A percentile compares a stretch with the other conserved stretches of the same genome.
Conservation (phyloP, 1,140 invertebrate genomes). For the Oedothorax gibbosus region DNA sequence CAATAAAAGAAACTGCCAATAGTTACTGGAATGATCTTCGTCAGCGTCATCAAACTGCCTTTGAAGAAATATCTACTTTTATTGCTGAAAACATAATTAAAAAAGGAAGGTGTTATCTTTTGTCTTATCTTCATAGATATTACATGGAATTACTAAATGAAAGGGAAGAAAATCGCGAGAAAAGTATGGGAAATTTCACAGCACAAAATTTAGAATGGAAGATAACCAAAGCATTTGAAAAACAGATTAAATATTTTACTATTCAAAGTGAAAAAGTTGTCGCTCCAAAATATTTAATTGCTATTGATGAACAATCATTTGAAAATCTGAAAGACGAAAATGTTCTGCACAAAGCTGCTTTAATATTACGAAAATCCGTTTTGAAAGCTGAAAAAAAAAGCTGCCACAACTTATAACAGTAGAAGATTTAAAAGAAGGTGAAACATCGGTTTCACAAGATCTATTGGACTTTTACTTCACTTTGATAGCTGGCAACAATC, state of each 20-base stretch:
- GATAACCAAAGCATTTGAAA: conserved; percentile 5
- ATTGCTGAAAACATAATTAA: too few species aligned
- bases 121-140: too few species aligned
- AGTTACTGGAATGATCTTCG: conserved; percentile 11
- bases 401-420: too few species aligned
- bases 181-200: neutral
- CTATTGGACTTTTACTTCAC: conserved; percentile 12
- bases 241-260: conserved; percentile 4
- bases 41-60: conserved; percentile 16
- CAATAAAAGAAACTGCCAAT: too few species aligned
- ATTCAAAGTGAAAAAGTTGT: too few species aligned
- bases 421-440: neutral
- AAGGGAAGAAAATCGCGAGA: neutral
- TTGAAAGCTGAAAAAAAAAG: too few species aligned
- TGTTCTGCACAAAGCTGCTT: too few species aligned
- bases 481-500: neutral
- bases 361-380: too few species aligned
- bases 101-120: too few species aligned
- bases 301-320: too few species aligned
- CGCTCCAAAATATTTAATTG: neutral
- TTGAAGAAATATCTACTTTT: too few species aligned
- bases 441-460: neutral
- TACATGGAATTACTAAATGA: conserved; percentile 1
- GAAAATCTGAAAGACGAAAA: conserved; percentile 11
- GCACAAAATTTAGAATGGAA: neutral